A percentile compares a stretch with the other conserved stretches of the same genome.
These are phyloP conservation scores for Hemitrygon akajei DNA, from an alignment of 2,797 vertebrate genomes.

Conservation along the genomic window DNA sequence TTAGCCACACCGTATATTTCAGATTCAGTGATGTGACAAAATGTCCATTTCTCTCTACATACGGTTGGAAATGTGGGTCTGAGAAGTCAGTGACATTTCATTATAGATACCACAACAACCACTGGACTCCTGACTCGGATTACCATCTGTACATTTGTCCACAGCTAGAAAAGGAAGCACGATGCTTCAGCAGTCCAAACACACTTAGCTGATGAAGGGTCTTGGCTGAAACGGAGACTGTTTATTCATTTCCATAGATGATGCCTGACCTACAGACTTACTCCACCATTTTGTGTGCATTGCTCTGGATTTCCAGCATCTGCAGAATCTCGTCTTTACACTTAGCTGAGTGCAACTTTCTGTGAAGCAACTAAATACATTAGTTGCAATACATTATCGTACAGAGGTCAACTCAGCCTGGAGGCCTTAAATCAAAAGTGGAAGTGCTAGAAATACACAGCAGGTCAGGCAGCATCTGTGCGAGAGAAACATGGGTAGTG, in stretches of 20 bases:
- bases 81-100: conserved; percentile 19
- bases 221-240: too few relatives aligned
- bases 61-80: background rate
- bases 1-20: background rate
- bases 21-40: conserved; percentile 17
- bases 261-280: too few relatives aligned
- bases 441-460: too few relatives aligned
- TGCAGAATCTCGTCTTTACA: too few relatives aligned
- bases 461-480: too few relatives aligned
- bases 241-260: too few relatives aligned
- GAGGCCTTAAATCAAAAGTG: background rate
- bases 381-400: background rate
- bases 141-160: background rate
- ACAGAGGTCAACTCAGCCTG: background rate
- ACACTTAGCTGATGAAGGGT: too few relatives aligned
- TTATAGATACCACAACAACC: background rate
- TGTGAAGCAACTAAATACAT: background rate
- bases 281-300: too few relatives aligned
- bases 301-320: too few relatives aligned
- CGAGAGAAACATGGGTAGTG: too few relatives aligned
- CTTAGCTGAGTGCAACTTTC: background rate
- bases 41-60: conserved; percentile 11
- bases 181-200: background rate
- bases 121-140: background rate
- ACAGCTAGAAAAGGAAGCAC: background rate